phyloP scores from a whole-genome alignment of 2,797 vertebrate genomes.

The Mus spretus region DNA sequence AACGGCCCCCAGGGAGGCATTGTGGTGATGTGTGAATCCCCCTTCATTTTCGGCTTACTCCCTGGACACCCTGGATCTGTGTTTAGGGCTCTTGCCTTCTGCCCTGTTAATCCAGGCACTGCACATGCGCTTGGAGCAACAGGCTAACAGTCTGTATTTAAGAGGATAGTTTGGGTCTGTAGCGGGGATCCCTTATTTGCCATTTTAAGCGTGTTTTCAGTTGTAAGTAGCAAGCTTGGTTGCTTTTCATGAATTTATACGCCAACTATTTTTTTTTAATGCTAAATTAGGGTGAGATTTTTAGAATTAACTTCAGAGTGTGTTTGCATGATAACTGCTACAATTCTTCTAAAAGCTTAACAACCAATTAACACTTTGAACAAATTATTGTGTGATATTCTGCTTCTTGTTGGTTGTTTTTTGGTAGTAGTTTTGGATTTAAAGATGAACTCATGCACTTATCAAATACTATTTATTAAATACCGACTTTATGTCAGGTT shows the following conservation, averaged over 20 bases:
- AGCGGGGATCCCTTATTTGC: conserved; percentile 74
- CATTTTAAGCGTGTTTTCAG: not conserved
- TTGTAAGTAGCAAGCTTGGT: not conserved
- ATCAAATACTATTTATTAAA: conserved; percentile 31
- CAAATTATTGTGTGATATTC: conserved; percentile 17
- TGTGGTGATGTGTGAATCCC: conserved; percentile 86
- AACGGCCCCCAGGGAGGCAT: conserved; percentile 85
- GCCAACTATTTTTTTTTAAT: conserved; percentile 11
- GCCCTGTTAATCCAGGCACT: conserved; percentile 85
- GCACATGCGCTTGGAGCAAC: conserved; percentile 86
- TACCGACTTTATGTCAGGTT: not conserved
- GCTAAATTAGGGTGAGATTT: conserved; percentile 46
- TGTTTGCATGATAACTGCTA: conserved; percentile 15
- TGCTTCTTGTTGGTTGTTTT: not conserved
- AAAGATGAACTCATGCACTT: conserved; percentile 15
- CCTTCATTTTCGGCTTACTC: conserved; percentile 86
- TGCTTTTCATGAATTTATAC: conserved; percentile 48
- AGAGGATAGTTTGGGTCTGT: conserved; percentile 54
- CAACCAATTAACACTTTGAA: conserved; percentile 29
- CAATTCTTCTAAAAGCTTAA: not conserved
- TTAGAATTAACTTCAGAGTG: conserved; percentile 50
- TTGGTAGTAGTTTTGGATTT: conserved; percentile 39
- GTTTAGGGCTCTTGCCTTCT: conserved; percentile 83
- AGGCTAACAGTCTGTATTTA: conserved; percentile 77
- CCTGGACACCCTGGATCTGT: conserved; percentile 81